Base-by-base conservation (phyloP, 1,140 invertebrate species). In the Musca vetustissima region DNA sequence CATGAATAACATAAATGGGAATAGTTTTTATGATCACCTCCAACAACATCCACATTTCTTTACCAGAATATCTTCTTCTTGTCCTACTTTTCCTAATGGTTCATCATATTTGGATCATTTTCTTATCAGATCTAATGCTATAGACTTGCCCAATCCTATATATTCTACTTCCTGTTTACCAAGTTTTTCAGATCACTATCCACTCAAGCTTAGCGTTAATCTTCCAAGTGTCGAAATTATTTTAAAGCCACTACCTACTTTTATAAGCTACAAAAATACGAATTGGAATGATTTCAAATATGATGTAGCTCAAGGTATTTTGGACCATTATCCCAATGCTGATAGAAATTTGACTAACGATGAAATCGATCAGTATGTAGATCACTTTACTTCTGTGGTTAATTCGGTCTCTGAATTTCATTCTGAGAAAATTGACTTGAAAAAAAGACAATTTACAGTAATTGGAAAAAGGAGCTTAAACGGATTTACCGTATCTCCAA, bases 101-200 rank as follows among this genome's bases (percentile, higher is more conserved):
- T 22, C 52, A 24, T 53, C 52, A 53, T 53, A 53, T 53, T 53
- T 53, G 22, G 52, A 53, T 22, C 52, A 53, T 22, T 53, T 24
- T 53, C 14, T 53, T 9, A 55, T 55, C 14, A 55, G 52, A 22
- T 22, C 21, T 7, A 9, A 8, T 55, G 19, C 22, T 8, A 50
- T 50, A n/a, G 49, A 50, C n/a, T 17, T 19, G n/a, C 6, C n/a
- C n/a, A n/a, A 50, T 17, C 6, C 49, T n/a, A 50, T 17, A 2
- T 50, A 17, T 9, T 7, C 8, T 53, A 4, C 21, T 22, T 53
- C 52, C 13, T 53, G 28, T 8, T 28, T 28, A 28, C 28, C 28
- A 28, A 28, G 28, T 28, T 4, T 22, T 22, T 53, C 13, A 14
- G 52, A 53, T 22, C 52, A 53, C 9, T 53, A 13, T 22, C 21